Conservation (phyloP, 2,888 invertebrate species). For the Phytoseiulus persimilis region DNA sequence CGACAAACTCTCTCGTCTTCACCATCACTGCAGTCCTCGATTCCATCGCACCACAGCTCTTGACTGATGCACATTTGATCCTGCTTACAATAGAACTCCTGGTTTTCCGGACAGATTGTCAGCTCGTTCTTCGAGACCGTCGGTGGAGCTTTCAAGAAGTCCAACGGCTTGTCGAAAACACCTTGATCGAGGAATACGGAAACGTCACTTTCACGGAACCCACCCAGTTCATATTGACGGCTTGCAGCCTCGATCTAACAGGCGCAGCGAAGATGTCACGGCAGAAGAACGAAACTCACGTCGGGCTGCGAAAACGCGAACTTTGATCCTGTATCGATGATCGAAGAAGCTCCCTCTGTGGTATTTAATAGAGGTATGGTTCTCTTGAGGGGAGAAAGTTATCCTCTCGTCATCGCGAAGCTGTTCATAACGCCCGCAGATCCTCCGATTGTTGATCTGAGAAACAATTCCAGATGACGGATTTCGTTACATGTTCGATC, state of each 20-base stretch:
- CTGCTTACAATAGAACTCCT: constrained; percentile 28
- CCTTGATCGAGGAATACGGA: too few species aligned
- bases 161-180: background rate
- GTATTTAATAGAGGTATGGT: constrained; percentile 16
- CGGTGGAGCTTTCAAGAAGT: background rate
- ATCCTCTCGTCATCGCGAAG: constrained; percentile 11
- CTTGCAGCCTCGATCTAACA: too few species aligned
- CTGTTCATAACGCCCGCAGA: constrained; percentile 23
- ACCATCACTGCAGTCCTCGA: constrained; percentile 34
- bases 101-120: constrained; percentile 15
- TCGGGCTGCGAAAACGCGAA: constrained; percentile 34
- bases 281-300: background rate
- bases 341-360: constrained; percentile 27
- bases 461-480: background rate
- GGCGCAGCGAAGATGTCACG: too few species aligned
- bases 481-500: background rate
- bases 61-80: constrained; percentile 35
- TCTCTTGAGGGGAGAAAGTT: background rate
- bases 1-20: constrained; percentile 24
- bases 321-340: background rate
- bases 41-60: constrained; percentile 30
- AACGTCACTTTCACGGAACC: too few species aligned
- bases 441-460: constrained; percentile 25
- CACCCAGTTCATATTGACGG: too few species aligned
- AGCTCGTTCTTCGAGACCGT: background rate